These are phyloP conservation scores for Morphnarchus princeps DNA, from an alignment of 2,113 vertebrate species.

Conservation along the genomic window DNA sequence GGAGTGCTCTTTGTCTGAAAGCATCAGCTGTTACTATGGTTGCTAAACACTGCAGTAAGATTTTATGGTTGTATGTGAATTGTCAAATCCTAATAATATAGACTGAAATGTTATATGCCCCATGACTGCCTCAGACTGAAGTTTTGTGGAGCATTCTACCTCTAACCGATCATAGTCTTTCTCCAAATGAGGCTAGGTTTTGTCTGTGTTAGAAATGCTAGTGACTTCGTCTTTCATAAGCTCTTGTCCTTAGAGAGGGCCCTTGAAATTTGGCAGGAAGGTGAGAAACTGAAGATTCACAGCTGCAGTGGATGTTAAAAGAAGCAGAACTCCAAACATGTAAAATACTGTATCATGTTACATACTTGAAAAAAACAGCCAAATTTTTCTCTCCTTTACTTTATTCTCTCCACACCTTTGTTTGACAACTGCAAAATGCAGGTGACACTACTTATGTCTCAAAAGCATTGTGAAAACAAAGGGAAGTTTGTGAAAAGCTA, in stretches of 20 bases:
- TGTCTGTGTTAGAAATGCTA: not conserved
- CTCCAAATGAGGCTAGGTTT: not conserved
- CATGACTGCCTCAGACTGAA: not conserved
- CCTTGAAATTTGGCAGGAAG: constrained; percentile 25
- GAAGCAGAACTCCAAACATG: not conserved
- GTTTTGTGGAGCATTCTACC: not conserved
- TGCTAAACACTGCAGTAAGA: constrained; percentile 29
- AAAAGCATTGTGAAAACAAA: not conserved
- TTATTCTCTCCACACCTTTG: not conserved
- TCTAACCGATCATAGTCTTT: not conserved
- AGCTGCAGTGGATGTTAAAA: not conserved
- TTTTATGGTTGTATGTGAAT: constrained; percentile 14
- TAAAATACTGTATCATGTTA: not conserved
- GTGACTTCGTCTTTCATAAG: not conserved
- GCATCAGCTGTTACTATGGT: constrained; percentile 43
- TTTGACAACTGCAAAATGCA: not conserved
- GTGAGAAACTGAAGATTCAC: constrained; percentile 1
- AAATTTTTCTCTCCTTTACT: not conserved
- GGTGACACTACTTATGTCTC: not conserved
- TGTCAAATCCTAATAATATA: not conserved
- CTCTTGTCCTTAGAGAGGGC: not conserved
- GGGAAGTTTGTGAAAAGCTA: not conserved
- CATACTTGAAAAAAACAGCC: not conserved
- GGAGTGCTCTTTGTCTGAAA: not conserved
- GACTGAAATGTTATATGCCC: not conserved